Conservation (phyloP, 1,140 invertebrate species). For the Hyles euphorbiae region DNA sequence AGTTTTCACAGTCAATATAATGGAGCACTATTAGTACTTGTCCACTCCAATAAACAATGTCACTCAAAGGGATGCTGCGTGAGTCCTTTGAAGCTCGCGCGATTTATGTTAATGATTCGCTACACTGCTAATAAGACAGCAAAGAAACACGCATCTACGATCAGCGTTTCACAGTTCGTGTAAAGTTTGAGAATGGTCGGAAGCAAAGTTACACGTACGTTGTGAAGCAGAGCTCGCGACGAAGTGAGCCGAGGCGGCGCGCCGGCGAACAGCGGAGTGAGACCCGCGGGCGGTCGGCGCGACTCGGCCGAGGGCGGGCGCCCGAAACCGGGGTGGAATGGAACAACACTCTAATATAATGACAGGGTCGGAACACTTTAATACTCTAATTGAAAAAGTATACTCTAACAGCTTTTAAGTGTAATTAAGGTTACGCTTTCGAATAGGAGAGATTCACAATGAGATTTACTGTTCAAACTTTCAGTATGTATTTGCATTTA, state of each 20-base stretch:
- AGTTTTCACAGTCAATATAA: slow-evolving; percentile 28
- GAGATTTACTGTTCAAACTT: slow-evolving; percentile 19
- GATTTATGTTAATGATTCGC: not conserved
- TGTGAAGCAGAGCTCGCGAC: slow-evolving; percentile 12
- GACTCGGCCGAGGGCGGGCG: slow-evolving; percentile 35
- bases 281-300: slow-evolving; percentile 29
- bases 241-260: slow-evolving; percentile 45
- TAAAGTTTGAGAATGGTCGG: slow-evolving; percentile 56
- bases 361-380: slow-evolving; percentile 71
- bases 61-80: slow-evolving; percentile 32
- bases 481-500: no score
- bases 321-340: slow-evolving; percentile 47
- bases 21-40: slow-evolving; percentile 35
- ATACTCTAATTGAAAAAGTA: slow-evolving; percentile 74
- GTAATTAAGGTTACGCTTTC: slow-evolving; percentile 39
- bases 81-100: not conserved
- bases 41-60: slow-evolving; percentile 44
- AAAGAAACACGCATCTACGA: slow-evolving; percentile 10
- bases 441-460: slow-evolving; percentile 14
- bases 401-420: slow-evolving; percentile 52
- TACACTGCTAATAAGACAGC: slow-evolving; percentile 18
- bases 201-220: slow-evolving; percentile 27
- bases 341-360: slow-evolving; percentile 73
- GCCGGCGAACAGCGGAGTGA: slow-evolving; percentile 9
- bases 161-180: slow-evolving; percentile 37